Percentiles rank a stretch among this genome's conserved stretches.
phyloP scores from a whole-genome alignment of 2,113 vertebrate genomes.

The Limnothrissa miodon region DNA sequence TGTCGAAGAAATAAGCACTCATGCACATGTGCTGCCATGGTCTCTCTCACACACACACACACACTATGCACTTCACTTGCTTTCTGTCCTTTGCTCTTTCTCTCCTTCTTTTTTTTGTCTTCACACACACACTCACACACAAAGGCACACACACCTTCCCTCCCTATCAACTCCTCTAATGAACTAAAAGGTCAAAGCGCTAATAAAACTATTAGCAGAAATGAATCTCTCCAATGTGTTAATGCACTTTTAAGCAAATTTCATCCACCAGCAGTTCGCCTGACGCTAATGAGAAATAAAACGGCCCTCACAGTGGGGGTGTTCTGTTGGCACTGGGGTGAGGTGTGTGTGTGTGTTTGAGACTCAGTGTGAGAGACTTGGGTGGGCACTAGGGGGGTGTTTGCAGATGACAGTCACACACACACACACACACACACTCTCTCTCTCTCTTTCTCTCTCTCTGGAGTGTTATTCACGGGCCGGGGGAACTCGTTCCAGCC shows the following conservation, averaged over 20 bases:
- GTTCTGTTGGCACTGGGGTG: conserved; percentile 28
- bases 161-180: conserved; percentile 70
- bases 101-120: background rate
- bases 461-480: conserved; percentile 78
- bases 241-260: conserved; percentile 85
- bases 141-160: background rate
- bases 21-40: background rate
- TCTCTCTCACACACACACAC: background rate
- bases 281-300: conserved; percentile 83
- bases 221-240: conserved; percentile 81
- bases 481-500: conserved; percentile 73
- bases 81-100: background rate
- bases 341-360: conserved; percentile 31
- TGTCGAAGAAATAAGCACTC: background rate
- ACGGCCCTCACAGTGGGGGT: conserved; percentile 67
- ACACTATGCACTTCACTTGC: background rate
- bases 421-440: conserved; percentile 23
- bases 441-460: conserved; percentile 44
- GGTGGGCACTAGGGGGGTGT: conserved; percentile 49
- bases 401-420: conserved; percentile 59
- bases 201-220: conserved; percentile 84
- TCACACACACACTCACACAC: conserved; percentile 15
- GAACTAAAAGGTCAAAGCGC: conserved; percentile 82
- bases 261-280: conserved; percentile 81
- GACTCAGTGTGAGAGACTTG: conserved; percentile 12